phyloP scores from a whole-genome alignment of 2,797 vertebrate species.

The Diplodus sargus region DNA sequence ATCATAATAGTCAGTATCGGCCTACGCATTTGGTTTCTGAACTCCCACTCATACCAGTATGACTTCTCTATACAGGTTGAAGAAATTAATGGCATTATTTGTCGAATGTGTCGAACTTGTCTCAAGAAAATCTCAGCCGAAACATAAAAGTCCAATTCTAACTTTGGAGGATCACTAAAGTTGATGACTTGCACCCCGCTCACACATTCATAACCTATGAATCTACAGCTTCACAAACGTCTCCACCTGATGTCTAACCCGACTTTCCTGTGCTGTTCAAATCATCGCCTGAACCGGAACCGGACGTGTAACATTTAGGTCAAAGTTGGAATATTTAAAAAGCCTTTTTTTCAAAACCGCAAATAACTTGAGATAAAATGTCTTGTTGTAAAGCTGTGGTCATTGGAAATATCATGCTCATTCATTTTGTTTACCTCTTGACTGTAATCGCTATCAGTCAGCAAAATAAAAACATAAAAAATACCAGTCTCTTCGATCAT shows the following conservation, averaged over 20 bases:
- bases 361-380: constrained; percentile 63
- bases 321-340: constrained; percentile 63
- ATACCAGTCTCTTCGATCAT: neutral
- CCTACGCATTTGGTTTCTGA: constrained; percentile 46
- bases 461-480: constrained; percentile 83
- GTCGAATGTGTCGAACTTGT: constrained; percentile 46
- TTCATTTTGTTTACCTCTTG: constrained; percentile 83
- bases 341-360: constrained; percentile 62
- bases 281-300: constrained; percentile 48
- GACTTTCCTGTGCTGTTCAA: constrained; percentile 60
- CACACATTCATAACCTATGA: constrained; percentile 61
- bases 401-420: constrained; percentile 77
- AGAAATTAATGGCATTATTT: constrained; percentile 47
- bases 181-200: constrained; percentile 50
- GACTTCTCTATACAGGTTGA: constrained; percentile 60
- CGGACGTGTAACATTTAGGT: constrained; percentile 55
- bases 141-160: constrained; percentile 48
- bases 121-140: constrained; percentile 45
- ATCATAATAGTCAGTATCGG: constrained; percentile 53
- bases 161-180: constrained; percentile 45
- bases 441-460: constrained; percentile 84
- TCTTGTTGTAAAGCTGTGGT: constrained; percentile 72
- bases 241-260: constrained; percentile 56
- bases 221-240: constrained; percentile 54
- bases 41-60: constrained; percentile 29